Conservation (phyloP, 2,797 vertebrate species). For the Pampus argenteus region DNA sequence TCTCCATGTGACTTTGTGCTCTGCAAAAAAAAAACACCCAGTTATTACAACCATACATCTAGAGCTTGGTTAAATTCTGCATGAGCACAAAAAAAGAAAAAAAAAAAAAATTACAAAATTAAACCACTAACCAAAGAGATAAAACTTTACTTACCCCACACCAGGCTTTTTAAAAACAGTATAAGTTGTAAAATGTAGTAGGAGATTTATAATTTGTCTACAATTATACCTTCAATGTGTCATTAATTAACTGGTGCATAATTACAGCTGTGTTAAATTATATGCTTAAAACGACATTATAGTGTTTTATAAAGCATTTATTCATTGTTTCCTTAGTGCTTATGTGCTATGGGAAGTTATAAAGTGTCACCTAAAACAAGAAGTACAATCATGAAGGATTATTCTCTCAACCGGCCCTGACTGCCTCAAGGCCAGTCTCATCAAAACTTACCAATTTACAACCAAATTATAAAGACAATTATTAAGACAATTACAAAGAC, state of each 20-base stretch:
- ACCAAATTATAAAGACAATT: background rate
- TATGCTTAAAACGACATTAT: background rate
- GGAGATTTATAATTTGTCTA: too few relatives aligned
- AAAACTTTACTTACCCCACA: background rate
- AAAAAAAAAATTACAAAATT: too few relatives aligned
- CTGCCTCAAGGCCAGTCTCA: background rate
- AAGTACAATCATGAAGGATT: background rate
- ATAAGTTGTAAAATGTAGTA: too few relatives aligned
- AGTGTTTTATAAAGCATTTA: background rate
- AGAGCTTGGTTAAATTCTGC: background rate
- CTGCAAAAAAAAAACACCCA: conserved; percentile 34
- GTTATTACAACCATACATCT: background rate
- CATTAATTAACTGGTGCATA: too few relatives aligned
- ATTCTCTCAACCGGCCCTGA: background rate
- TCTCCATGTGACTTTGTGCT: conserved; percentile 34
- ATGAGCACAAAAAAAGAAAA: too few relatives aligned
- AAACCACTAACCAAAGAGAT: background rate
- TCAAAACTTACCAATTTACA: background rate
- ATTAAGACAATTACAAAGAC: too few relatives aligned
- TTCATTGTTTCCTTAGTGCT: background rate
- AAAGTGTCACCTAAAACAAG: background rate
- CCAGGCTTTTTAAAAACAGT: background rate
- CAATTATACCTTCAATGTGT: background rate
- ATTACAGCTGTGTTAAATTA: background rate
- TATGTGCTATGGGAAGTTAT: background rate